These are phyloP conservation scores for Neoascia interrupta DNA, from an alignment of 2,888 invertebrate species.

Conservation along the genomic window DNA sequence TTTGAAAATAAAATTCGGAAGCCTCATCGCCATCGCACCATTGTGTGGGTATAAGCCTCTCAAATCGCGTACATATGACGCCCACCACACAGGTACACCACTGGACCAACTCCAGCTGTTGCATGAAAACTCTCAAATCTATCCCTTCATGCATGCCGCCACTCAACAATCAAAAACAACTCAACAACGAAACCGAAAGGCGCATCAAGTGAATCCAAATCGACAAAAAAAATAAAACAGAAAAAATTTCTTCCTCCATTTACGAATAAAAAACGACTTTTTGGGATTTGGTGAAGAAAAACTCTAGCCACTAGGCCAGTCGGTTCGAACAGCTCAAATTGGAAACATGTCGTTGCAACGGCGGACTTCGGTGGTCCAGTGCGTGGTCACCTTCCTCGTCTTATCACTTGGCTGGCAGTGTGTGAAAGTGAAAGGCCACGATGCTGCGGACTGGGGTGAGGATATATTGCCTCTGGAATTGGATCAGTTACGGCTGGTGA, in stretches of 20 bases:
- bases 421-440: conserved; percentile 62
- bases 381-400: conserved; percentile 56
- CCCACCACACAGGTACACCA: conserved; percentile 19
- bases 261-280: conserved; percentile 31
- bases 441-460: not conserved
- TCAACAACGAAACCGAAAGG: too few relatives aligned
- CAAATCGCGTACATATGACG: conserved; percentile 1
- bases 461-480: conserved; percentile 42
- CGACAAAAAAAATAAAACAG: conserved; percentile 2
- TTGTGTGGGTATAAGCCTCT: too few relatives aligned
- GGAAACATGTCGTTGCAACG: conserved; percentile 53
- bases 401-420: conserved; percentile 30
- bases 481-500: conserved; percentile 66
- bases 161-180: too few relatives aligned
- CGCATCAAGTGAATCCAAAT: conserved; percentile 21
- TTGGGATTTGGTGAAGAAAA: conserved; percentile 47
- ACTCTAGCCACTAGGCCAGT: conserved; percentile 39
- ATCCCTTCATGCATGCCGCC: conserved; percentile 38
- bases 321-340: conserved; percentile 52
- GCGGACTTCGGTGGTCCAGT: conserved; percentile 6
- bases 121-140: conserved; percentile 35
- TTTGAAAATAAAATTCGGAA: too few relatives aligned
- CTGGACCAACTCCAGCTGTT: not conserved
- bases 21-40: too few relatives aligned
- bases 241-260: conserved; percentile 18